These are phyloP conservation scores for human (Homo sapiens) DNA, from an alignment of 2,113 vertebrate genomes.

Conservation along the genomic window DNA sequence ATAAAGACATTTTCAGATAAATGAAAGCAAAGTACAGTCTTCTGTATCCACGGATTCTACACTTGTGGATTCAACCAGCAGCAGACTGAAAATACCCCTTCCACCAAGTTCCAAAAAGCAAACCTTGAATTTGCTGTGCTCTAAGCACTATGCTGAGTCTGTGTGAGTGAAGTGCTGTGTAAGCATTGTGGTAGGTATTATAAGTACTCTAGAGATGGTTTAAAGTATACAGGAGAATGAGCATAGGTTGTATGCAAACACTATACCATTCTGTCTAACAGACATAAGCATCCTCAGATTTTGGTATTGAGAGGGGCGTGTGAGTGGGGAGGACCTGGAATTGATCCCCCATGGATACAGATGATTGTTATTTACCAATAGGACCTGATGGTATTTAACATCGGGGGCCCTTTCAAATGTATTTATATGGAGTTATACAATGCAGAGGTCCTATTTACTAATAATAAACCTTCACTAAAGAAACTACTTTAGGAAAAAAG, in stretches of 20 bases:
- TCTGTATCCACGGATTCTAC: neutral
- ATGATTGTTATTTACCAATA: neutral
- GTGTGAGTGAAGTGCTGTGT: neutral
- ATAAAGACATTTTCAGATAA: conserved; percentile 8
- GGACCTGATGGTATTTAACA: neutral
- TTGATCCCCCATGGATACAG: neutral
- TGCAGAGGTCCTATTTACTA: neutral
- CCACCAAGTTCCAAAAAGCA: neutral
- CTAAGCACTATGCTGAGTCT: neutral
- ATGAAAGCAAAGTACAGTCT: neutral
- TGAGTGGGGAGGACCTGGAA: neutral
- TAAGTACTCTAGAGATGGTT: neutral
- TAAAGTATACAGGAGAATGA: neutral
- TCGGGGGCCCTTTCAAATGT: neutral
- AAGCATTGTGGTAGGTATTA: neutral
- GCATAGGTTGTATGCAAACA: neutral
- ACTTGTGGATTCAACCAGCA: neutral
- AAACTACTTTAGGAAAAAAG: neutral
- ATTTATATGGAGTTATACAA: neutral
- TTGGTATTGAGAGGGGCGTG: neutral
- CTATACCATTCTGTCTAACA: neutral
- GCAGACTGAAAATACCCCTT: neutral
- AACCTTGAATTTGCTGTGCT: neutral
- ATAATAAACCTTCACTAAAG: neutral
- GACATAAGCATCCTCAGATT: neutral